Percentiles rank a stretch among this genome's conserved stretches.
phyloP scores from a whole-genome alignment of 2,888 invertebrate genomes.

The Caradrina clavipalpis region DNA sequence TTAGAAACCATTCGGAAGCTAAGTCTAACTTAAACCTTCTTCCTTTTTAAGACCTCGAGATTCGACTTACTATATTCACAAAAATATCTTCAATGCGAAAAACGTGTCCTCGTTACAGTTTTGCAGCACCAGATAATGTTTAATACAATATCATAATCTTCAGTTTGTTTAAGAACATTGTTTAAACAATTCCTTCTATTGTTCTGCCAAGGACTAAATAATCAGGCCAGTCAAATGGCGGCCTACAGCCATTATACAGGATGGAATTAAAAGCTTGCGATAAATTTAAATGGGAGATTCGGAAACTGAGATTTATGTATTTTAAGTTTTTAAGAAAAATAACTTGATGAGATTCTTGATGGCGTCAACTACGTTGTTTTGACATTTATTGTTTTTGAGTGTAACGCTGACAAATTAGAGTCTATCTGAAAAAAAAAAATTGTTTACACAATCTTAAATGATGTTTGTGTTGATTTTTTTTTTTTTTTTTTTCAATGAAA shows the following conservation, averaged over 20 bases:
- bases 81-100: slow-evolving; percentile 51
- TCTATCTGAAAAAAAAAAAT: no score
- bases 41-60: slow-evolving; percentile 23
- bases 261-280: background rate
- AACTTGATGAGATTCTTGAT: no score
- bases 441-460: no score
- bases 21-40: background rate
- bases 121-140: slow-evolving; percentile 34
- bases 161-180: slow-evolving; percentile 38
- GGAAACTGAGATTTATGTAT: no score
- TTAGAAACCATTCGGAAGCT: background rate
- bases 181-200: slow-evolving; percentile 40
- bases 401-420: no score
- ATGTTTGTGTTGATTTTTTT: no score
- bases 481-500: no score
- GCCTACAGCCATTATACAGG: slow-evolving; percentile 26
- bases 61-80: slow-evolving; percentile 20
- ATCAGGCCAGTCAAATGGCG: slow-evolving; percentile 25
- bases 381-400: no score
- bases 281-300: background rate
- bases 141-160: slow-evolving; percentile 50
- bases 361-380: no score
- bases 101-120: slow-evolving; percentile 58
- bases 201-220: slow-evolving; percentile 52
- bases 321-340: no score